These are phyloP conservation scores for Rhinopithecus roxellana DNA, from an alignment of 2,113 vertebrate genomes.

Conservation along the genomic window DNA sequence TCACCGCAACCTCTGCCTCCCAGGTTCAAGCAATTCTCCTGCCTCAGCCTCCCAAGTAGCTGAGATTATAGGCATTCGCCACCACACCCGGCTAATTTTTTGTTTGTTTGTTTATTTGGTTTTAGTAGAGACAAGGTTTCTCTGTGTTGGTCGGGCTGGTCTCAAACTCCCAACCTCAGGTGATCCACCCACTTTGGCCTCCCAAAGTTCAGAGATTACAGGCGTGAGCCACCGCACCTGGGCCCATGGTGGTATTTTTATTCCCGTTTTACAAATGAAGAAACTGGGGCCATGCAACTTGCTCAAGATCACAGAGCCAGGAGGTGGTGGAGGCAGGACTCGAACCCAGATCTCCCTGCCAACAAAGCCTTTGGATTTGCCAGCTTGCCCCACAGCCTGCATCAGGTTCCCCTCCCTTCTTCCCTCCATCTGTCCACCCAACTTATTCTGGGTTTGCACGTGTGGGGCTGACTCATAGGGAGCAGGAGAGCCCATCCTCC, in stretches of 20 bases:
- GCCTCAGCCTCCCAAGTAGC: too few relatives aligned
- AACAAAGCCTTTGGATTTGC: not conserved
- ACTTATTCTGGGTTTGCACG: constrained; percentile 45
- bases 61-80: too few relatives aligned
- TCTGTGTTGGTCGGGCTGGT: too few relatives aligned
- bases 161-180: too few relatives aligned
- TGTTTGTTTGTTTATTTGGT: too few relatives aligned
- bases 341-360: not conserved
- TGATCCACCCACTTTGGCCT: too few relatives aligned
- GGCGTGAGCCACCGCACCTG: too few relatives aligned
- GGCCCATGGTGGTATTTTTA: not conserved
- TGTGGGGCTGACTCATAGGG: constrained; percentile 50
- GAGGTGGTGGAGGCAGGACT: not conserved
- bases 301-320: not conserved
- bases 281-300: not conserved
- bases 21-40: too few relatives aligned
- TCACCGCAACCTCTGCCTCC: too few relatives aligned
- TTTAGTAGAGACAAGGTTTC: too few relatives aligned
- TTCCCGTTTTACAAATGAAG: constrained; percentile 13
- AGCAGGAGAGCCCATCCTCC: not conserved
- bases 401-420: not conserved
- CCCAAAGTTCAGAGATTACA: too few relatives aligned
- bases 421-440: not conserved
- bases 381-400: not conserved
- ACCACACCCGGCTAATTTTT: too few relatives aligned